Conservation (phyloP, 2,888 invertebrate species). For the Arge pagana region DNA sequence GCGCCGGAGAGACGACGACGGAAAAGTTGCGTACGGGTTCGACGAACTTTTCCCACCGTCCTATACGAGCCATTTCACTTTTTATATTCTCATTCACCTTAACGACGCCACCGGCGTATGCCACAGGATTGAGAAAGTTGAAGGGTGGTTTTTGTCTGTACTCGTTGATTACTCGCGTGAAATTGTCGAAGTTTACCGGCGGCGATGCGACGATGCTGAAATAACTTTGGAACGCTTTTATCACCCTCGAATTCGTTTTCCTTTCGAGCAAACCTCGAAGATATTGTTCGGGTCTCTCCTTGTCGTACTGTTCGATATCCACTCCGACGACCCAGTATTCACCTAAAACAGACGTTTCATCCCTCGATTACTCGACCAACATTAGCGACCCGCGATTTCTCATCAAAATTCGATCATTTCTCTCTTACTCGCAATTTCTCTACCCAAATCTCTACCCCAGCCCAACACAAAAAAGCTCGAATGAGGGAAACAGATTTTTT, state of each 20-base stretch:
- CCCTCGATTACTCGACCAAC: too few relatives aligned
- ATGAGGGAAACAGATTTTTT: too few relatives aligned
- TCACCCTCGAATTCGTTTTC: conserved; percentile 62
- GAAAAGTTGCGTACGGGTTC: too few relatives aligned
- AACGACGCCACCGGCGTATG: conserved; percentile 68
- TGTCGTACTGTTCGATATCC: conserved; percentile 85
- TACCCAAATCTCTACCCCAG: too few relatives aligned
- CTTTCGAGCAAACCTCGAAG: conserved; percentile 72
- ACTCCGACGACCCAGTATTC: conserved; percentile 94
- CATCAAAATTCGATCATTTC: too few relatives aligned
- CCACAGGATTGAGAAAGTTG: conserved; percentile 81
- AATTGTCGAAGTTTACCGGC: conserved; percentile 73
- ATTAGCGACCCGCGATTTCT: too few relatives aligned
- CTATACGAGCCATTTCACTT: too few relatives aligned
- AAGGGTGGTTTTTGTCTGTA: conserved; percentile 87
- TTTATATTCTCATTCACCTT: conserved; percentile 42
- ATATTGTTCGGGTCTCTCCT: conserved; percentile 77
- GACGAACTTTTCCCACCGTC: too few relatives aligned
- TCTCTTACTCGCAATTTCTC: too few relatives aligned
- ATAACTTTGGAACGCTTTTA: conserved; percentile 79
- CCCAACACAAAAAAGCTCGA: too few relatives aligned
- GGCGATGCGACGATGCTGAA: conserved; percentile 81
- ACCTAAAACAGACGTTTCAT: conserved; percentile 67
- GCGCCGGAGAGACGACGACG: too few relatives aligned
- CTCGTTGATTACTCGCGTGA: conserved; percentile 77